Evolutionary conservation across 2,113 vertebrate genomes (phyloP).

Genomic region (Dipodomys ordii): DNA sequence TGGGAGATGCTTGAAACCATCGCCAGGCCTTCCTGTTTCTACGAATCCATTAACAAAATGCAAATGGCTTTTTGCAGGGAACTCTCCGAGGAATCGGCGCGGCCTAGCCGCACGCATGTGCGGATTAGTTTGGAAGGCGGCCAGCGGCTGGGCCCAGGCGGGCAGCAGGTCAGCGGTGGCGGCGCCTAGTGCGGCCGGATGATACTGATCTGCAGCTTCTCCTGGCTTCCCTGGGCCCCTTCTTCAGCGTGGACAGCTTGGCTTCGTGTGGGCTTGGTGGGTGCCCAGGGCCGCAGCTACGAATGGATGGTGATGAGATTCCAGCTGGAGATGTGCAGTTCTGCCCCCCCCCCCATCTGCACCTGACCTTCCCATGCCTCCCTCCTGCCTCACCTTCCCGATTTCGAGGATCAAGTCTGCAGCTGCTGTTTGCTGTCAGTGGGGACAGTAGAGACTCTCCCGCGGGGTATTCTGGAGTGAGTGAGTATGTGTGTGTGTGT

Average conservation of each 20-base stretch:
- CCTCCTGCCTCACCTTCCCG: not conserved
- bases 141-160: not conserved
- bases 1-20: not conserved
- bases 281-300: rapidly evolving
- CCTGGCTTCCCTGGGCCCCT: not conserved
- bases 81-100: conserved; percentile 31
- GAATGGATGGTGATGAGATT: rapidly evolving
- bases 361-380: not conserved
- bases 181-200: not conserved
- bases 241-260: not conserved
- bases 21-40: not conserved
- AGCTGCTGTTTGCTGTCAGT: not conserved
- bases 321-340: rapidly evolving
- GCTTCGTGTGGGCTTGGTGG: not conserved
- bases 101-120: not conserved
- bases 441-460: not conserved
- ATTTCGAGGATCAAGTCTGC: not conserved
- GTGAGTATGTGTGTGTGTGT: not conserved
- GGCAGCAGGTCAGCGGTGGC: not conserved
- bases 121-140: not conserved
- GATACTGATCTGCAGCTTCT: not conserved
- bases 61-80: conserved; percentile 61
- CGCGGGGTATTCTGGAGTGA: not conserved
- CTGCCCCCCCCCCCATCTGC: not conserved
- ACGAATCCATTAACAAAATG: conserved; percentile 67